A percentile compares a stretch with the other conserved stretches of the same genome.
These are phyloP conservation scores for Aspidiotus destructor DNA, from an alignment of 2,888 invertebrate species.

Conservation along the genomic window DNA sequence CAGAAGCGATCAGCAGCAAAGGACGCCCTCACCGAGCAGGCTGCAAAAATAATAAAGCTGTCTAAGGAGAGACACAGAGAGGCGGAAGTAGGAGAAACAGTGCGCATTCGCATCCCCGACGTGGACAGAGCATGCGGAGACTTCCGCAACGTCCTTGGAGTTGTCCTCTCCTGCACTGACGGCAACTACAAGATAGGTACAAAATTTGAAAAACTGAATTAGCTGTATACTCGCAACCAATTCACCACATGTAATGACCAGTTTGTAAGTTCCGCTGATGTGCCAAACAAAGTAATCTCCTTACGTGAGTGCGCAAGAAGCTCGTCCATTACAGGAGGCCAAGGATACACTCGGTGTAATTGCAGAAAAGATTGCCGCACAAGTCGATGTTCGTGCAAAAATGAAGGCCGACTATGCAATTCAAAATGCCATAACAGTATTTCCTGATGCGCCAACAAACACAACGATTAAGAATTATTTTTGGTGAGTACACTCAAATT, in stretches of 20 bases:
- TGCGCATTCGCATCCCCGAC: conserved; percentile 18
- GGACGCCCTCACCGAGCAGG: conserved; percentile 4
- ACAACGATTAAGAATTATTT: neutral
- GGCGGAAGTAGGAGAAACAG: conserved; percentile 19
- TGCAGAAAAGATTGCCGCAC: too few species aligned
- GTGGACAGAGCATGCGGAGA: conserved; percentile 18
- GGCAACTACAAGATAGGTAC: conserved; percentile 6
- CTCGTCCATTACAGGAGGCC: conserved; percentile 18
- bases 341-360: conserved; percentile 15
- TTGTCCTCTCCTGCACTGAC: conserved; percentile 11
- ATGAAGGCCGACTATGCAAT: too few species aligned
- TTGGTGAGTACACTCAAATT: neutral
- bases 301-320: conserved; percentile 5
- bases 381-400: neutral
- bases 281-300: conserved; percentile 5
- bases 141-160: conserved; percentile 13
- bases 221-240: conserved; percentile 16
- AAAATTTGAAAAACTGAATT: conserved; percentile 12
- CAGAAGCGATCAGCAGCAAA: conserved; percentile 9
- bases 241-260: conserved; percentile 16
- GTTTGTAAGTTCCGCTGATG: conserved; percentile 13
- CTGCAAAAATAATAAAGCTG: conserved; percentile 7
- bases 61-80: conserved; percentile 11
- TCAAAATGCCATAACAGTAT: neutral
- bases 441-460: neutral